These are phyloP conservation scores for Achroia grisella DNA, from an alignment of 1,140 invertebrate species.

Conservation along the genomic window DNA sequence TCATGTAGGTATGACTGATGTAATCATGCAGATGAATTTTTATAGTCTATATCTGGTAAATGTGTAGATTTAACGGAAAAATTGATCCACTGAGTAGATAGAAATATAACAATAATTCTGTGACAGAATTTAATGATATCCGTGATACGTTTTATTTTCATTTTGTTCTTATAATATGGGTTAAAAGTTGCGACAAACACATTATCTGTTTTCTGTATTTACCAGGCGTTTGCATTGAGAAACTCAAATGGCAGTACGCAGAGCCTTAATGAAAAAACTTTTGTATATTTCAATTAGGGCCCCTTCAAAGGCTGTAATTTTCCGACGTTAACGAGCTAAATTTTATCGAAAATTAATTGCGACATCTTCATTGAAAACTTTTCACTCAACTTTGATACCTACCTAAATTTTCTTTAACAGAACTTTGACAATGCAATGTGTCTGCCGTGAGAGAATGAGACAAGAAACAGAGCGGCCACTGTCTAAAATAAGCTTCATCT, in stretches of 20 bases:
- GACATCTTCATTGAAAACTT: slow-evolving; percentile 69
- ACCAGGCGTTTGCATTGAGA: neutral
- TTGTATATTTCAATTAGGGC: slow-evolving; percentile 60
- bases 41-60: too few species aligned
- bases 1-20: too few species aligned
- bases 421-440: slow-evolving; percentile 41
- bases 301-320: slow-evolving; percentile 57
- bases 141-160: too few species aligned
- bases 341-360: slow-evolving; percentile 72
- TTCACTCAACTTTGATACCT: slow-evolving; percentile 57
- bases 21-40: too few species aligned
- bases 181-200: too few species aligned
- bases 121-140: too few species aligned
- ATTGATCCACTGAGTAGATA: too few species aligned
- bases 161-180: neutral
- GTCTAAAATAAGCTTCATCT: too few species aligned
- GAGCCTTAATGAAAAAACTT: slow-evolving; percentile 63
- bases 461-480: slow-evolving; percentile 21
- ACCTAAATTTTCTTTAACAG: slow-evolving; percentile 39
- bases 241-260: slow-evolving; percentile 7
- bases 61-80: too few species aligned
- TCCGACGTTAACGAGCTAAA: slow-evolving; percentile 66
- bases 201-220: too few species aligned
- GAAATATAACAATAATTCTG: too few species aligned
- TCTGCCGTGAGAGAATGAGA: slow-evolving; percentile 19